These are phyloP conservation scores for Papilio dardanus DNA, from an alignment of 1,140 invertebrate genomes.

Conservation along the genomic window DNA sequence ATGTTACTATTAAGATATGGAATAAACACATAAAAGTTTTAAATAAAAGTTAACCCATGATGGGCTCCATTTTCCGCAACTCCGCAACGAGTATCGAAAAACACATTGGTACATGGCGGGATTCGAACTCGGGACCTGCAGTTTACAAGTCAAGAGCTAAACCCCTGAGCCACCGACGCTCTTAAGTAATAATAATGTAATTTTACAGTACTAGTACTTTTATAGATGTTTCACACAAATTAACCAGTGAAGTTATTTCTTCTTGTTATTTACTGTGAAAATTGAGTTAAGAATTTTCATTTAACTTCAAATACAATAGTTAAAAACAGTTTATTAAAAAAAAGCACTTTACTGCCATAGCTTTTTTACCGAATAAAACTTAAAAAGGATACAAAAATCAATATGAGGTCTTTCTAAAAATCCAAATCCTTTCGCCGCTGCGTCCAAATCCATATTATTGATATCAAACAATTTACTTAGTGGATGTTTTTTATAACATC, in stretches of 20 bases:
- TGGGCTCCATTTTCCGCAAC: no score
- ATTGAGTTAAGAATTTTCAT: not conserved
- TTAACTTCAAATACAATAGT: no score
- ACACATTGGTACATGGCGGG: no score
- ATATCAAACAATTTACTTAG: slow-evolving; percentile 95
- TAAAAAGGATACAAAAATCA: slow-evolving; percentile 88
- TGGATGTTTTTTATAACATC: slow-evolving; percentile 95
- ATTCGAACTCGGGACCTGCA: no score
- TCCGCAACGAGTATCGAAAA: no score
- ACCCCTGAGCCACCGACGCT: no score
- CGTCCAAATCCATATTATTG: slow-evolving; percentile 90
- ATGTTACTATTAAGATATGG: no score
- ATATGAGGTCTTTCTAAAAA: slow-evolving; percentile 93
- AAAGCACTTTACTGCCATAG: no score
- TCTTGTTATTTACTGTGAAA: slow-evolving; percentile 37
- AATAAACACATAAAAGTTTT: no score
- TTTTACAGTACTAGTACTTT: not conserved
- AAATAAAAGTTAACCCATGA: no score
- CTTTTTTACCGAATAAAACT: not conserved
- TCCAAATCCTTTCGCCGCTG: slow-evolving; percentile 94
- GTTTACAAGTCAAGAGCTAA: no score
- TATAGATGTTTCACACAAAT: not conserved
- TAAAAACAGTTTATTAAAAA: no score
- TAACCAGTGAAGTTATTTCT: slow-evolving; percentile 13
- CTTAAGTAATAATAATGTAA: not conserved